Base-by-base conservation (phyloP, 2,888 invertebrate species). In the Saturnia japonica region DNA sequence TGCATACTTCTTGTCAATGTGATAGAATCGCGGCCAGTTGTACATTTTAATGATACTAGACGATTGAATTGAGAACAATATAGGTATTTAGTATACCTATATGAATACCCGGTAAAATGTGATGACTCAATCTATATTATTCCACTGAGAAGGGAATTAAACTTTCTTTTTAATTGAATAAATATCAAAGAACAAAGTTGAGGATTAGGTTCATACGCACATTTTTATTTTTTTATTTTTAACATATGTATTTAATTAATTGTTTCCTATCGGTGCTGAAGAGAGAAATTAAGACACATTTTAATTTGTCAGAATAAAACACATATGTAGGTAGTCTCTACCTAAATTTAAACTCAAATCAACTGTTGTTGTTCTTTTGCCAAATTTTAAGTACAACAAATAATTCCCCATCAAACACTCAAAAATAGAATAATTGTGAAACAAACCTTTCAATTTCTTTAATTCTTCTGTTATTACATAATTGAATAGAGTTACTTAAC, bases 361-460 rank as follows among this genome's bases (percentile, higher is more conserved):
- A 28, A 60, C 57, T 60, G 57, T 16, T 28, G 57, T 60, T 28
- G 28, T 28, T 60, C 57, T 60, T 60, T 60, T 28, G 57, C 25
- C 57, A 60, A 60, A 60, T 28, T 25, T 60, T 60, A 60, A 25
- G 28, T 28, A 28, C 25, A 28, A 60, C 28, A 60, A 28, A 60
- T 28, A 19, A 60, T 28, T 28, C 57, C 25, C 14, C 57, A 3
- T 19, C 14, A 60, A 60, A 28, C 28, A 14, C 11, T 28, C 28
- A 25, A 25, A 28, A 60, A 19, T 14, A 28, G 28, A 60, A 60
- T 60, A 25, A 60, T 28, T 60, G 57, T 14, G 6, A 60, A 60
- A 60, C 14, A 60, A 28, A 60, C 14, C 8, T n/a, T 60, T 28
- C 57, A 12, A 28, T 14, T 60, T 28, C 12, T 14, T 28, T 25